Evolutionary conservation across 2,797 vertebrate species (phyloP).

Genomic region (Serranus cabrilla): DNA sequence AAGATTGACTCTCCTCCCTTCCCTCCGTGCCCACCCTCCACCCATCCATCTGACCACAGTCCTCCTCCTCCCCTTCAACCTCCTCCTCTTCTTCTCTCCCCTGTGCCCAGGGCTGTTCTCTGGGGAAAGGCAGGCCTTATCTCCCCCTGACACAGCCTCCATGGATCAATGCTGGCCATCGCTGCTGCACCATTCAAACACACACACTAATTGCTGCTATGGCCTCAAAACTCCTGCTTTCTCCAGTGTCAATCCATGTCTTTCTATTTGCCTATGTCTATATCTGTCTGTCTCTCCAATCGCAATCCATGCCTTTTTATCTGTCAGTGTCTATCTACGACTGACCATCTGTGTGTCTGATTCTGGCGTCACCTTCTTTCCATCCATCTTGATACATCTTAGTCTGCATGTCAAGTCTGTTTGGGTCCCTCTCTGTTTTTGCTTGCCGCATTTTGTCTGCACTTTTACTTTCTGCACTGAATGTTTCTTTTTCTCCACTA

Average conservation of each 20-base stretch:
- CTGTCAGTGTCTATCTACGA: slow-evolving; percentile 47
- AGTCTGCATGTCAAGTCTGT: neutral
- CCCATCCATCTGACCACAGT: slow-evolving; percentile 68
- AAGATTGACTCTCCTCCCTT: slow-evolving; percentile 43
- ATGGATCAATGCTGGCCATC: slow-evolving; percentile 88
- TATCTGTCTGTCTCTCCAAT: slow-evolving; percentile 61
- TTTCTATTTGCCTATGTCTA: slow-evolving; percentile 68
- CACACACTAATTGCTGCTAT: slow-evolving; percentile 71
- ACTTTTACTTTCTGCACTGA: neutral
- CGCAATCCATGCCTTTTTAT: slow-evolving; percentile 56
- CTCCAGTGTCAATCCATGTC: slow-evolving; percentile 69
- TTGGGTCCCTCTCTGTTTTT: neutral
- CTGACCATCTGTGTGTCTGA: slow-evolving; percentile 44
- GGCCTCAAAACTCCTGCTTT: slow-evolving; percentile 76
- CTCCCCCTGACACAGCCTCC: slow-evolving; percentile 86
- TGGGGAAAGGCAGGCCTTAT: slow-evolving; percentile 86
- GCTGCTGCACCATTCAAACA: slow-evolving; percentile 72
- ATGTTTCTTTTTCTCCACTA: neutral
- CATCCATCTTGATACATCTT: slow-evolving; percentile 33
- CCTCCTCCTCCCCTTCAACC: slow-evolving; percentile 50
- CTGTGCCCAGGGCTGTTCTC: slow-evolving; percentile 75
- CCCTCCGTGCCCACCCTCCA: slow-evolving; percentile 38
- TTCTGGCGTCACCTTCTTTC: slow-evolving; percentile 20
- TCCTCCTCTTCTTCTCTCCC: slow-evolving; percentile 51
- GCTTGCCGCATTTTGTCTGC: neutral